Conservation (phyloP, 1,140 invertebrate species). For the Brachionus plicatilis region DNA sequence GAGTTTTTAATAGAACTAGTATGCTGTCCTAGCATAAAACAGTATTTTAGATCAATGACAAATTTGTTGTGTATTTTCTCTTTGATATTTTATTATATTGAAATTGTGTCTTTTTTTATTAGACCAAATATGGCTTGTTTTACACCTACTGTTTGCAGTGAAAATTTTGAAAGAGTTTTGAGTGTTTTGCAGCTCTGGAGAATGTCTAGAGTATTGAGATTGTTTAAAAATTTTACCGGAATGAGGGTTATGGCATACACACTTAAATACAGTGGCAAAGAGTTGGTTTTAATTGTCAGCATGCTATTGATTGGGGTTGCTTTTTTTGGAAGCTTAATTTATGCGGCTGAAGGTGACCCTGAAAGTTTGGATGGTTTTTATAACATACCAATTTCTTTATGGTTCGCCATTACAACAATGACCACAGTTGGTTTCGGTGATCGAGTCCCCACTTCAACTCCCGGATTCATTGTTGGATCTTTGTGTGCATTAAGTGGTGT, state of each 20-base stretch:
- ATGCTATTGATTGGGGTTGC: conserved; percentile 46
- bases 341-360: conserved; percentile 44
- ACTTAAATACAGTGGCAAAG: conserved; percentile 45
- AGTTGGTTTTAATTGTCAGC: conserved; percentile 45
- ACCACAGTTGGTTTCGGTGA: conserved; percentile 52
- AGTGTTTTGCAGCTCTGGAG: conserved; percentile 43
- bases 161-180: not conserved
- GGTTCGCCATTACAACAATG: conserved; percentile 51
- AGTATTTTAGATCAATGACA: conserved; percentile 95
- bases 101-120: not conserved
- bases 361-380: conserved; percentile 42
- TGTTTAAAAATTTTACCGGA: conserved; percentile 46
- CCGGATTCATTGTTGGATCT: conserved; percentile 47
- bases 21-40: conserved; percentile 84
- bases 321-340: conserved; percentile 47
- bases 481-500: conserved; percentile 49
- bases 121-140: not conserved
- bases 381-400: conserved; percentile 47
- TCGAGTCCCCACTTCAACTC: conserved; percentile 44
- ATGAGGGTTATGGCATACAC: conserved; percentile 47
- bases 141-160: not conserved
- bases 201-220: conserved; percentile 45
- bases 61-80: conserved; percentile 98
- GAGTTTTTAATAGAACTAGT: conserved; percentile 92
- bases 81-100: conserved; percentile 96